phyloP scores from a whole-genome alignment of 2,888 invertebrate genomes.

The Callimorpha dominula region DNA sequence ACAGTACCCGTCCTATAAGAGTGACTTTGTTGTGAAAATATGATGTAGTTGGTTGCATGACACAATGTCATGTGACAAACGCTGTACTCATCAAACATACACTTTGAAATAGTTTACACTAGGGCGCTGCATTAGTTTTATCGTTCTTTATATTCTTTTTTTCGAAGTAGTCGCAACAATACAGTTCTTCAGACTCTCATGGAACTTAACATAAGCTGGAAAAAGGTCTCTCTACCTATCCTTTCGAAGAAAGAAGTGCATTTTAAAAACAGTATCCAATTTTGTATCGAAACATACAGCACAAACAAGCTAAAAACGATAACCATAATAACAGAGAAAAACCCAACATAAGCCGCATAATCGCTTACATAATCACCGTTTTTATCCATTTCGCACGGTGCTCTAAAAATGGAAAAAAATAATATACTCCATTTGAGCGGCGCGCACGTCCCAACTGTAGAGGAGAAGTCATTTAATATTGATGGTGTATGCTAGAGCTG shows the following conservation, averaged over 20 bases:
- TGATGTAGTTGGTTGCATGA: no score
- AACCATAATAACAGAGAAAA: slow-evolving; percentile 2
- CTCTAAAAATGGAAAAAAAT: slow-evolving; percentile 26
- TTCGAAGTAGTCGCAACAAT: no score
- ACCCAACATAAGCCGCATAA: slow-evolving; percentile 7
- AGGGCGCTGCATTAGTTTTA: no score
- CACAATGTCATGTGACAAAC: no score
- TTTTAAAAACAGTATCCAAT: no score
- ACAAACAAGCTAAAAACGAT: not conserved
- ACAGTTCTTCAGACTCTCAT: no score
- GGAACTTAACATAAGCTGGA: no score
- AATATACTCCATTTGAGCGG: slow-evolving; percentile 46
- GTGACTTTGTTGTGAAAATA: not conserved
- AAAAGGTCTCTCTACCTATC: no score
- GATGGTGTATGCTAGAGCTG: slow-evolving; percentile 59
- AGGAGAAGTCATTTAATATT: slow-evolving; percentile 69
- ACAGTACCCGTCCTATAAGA: not conserved
- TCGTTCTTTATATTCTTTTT: no score
- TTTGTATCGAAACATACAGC: no score
- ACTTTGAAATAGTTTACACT: not conserved
- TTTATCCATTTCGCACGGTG: slow-evolving; percentile 14
- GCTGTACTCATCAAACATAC: no score
- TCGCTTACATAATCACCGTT: slow-evolving; percentile 20
- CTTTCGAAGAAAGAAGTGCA: no score
- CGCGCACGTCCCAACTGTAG: slow-evolving; percentile 39